Evolutionary conservation across 2,113 vertebrate species (phyloP).

Genomic region (Cyanistes caeruleus): DNA sequence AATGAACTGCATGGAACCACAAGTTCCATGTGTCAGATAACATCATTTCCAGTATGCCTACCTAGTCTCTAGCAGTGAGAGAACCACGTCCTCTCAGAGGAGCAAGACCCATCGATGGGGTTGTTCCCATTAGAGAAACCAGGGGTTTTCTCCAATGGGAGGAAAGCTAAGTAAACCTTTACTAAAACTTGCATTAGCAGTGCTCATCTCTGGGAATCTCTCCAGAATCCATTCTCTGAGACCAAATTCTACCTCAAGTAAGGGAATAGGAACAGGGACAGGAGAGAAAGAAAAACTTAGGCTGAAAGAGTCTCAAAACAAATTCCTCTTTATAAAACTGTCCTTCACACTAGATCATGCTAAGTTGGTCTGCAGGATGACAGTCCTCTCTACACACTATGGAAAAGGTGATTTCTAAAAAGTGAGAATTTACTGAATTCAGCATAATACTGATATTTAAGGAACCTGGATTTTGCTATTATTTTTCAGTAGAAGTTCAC

Average conservation of each 20-base stretch:
- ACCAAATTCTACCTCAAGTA: background rate
- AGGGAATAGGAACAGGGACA: background rate
- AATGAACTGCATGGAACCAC: slow-evolving; percentile 10
- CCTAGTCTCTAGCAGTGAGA: background rate
- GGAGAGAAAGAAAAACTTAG: background rate
- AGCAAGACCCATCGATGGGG: background rate
- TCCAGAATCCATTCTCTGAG: background rate
- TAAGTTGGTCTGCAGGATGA: background rate
- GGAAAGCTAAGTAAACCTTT: background rate
- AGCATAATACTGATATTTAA: background rate
- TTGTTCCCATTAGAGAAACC: too few species aligned
- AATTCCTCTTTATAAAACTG: background rate
- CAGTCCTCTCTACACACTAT: fast-evolving
- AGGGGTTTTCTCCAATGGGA: background rate
- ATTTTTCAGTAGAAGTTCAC: background rate
- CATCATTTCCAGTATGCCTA: background rate
- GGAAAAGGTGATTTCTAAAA: background rate
- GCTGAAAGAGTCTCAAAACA: background rate
- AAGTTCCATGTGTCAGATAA: background rate
- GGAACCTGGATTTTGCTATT: background rate
- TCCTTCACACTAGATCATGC: background rate
- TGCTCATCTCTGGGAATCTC: background rate
- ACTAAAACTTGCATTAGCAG: background rate
- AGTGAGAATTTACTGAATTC: background rate
- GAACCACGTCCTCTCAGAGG: background rate